Base-by-base conservation (phyloP, 1,140 invertebrate species). In the Zaprionus davidi region DNA sequence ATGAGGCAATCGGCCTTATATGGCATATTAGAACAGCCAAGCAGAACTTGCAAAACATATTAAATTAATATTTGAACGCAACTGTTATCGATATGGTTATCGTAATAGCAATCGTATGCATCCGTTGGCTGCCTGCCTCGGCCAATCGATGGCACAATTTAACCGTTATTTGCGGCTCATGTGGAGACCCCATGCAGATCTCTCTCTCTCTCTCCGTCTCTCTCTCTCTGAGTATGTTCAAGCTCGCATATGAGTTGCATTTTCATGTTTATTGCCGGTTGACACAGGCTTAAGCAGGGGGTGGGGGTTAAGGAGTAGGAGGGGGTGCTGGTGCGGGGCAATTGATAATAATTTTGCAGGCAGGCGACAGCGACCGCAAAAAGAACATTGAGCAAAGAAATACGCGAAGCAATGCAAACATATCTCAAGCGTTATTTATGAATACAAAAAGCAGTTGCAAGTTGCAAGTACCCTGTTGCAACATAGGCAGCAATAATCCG, bases 341-440 rank as follows among this genome's bases (percentile, higher is more conserved):
- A 51, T 88, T 88, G 84, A 87, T 88, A 90, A 90, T 88, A 88
- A 88, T 68, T 71, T 75, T 74, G 13, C 26, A 38, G 58, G 73
- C 62, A 72, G 63, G 63, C 79, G 77, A 83, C 78, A 60, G 59
- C 70, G 57, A 49, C 53, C 62, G 49, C 44, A 72, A 63, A 60
- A 66, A 70, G 62, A 64, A 62, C 41, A 46, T 46, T n/a, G 22
- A 22, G 24, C 12, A 12, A 22, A 44, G 28, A 72, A 31, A 72
- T 62, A 72, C 63, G 46, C 15, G 24, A 49, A 28, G 55, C 56
- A 77, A 62, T 63, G 75, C 71, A 77, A 77, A 85, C 80, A 87
- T 83, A 87, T 87, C 71, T 88, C 81, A 90, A 84, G 82, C 75
- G 78, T 88, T 90, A 88, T 88, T 88, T 88, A 88, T 88, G 84